phyloP scores from a whole-genome alignment of 2,797 vertebrate species.

The Microctenopoma lineatum region DNA sequence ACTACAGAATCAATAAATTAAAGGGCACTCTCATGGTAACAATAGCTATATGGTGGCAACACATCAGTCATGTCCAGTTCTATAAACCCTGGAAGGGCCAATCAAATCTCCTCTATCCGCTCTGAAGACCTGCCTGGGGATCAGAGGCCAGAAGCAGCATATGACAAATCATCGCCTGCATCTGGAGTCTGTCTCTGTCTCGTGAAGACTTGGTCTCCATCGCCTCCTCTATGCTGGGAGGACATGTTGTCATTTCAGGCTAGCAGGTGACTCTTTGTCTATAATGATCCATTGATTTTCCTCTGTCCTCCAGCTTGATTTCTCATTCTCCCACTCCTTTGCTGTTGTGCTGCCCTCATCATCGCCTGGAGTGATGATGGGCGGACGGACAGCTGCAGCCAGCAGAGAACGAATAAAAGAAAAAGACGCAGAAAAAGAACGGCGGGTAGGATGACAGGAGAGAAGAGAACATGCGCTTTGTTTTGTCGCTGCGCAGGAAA shows the following conservation, averaged over 20 bases:
- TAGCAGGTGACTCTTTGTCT: constrained; percentile 78
- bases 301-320: constrained; percentile 52
- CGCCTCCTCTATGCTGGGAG: constrained; percentile 55
- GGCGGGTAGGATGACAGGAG: neutral
- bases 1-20: constrained; percentile 11
- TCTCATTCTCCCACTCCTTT: constrained; percentile 54
- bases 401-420: neutral
- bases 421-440: constrained; percentile 2
- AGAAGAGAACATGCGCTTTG: no score
- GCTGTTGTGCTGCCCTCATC: constrained; percentile 50
- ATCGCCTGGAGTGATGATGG: constrained; percentile 40
- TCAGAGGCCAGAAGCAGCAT: constrained; percentile 42
- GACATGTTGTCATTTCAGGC: constrained; percentile 72
- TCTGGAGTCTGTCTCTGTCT: constrained; percentile 56
- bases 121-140: constrained; percentile 41
- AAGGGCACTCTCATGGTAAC: constrained; percentile 1
- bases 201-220: constrained; percentile 58
- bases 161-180: constrained; percentile 34
- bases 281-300: constrained; percentile 77
- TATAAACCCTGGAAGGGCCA: constrained; percentile 36
- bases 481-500: neutral
- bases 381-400: constrained; percentile 49
- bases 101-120: constrained; percentile 47
- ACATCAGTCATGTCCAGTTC: constrained; percentile 34
- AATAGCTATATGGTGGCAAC: neutral